Base-by-base conservation (phyloP, 2,888 invertebrate genomes). In the Corbicula japonica region DNA sequence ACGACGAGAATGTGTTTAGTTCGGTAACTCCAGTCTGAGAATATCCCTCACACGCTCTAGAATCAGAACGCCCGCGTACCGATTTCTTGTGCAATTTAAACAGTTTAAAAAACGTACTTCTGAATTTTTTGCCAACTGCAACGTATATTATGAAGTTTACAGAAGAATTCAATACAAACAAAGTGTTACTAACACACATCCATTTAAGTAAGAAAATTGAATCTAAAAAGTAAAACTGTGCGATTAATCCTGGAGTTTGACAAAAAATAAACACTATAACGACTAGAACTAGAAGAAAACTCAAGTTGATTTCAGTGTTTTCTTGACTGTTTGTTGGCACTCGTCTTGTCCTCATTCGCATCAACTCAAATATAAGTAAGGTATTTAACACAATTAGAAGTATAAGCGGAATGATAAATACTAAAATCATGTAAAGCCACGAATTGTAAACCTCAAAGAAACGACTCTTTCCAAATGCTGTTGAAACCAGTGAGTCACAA, bases 81-180 rank as follows among this genome's bases (percentile, higher is more conserved):
- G n/a, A n/a, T n/a, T n/a, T n/a, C n/a, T n/a, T n/a, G n/a, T n/a
- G n/a, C n/a, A n/a, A n/a, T 68, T 38, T 80, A 70, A 89, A 89
- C 12, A 87, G 77, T 34, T 88, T 88, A 35, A 90, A 65, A 48
- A 91, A 80, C 5, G 87, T 86, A 62, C 88, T 86, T 60, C 92
- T 72, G 79, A 92, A 92, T 46, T 87, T 86, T n/a, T 87, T 77
- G 4, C 91, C 91, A 44, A 92, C 90, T 4, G 90, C 88, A 21
- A 91, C 91, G 80, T 92, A 92, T 32, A 92, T 90, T 28, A 92
- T 86, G 79, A 92, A 92, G 75, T 92, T 92, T 12, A 92, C 89
- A 18, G 91, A 90, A 0, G 92, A 91, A 80, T 92, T 92, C 26
- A 91, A 78, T 28, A 91, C 88, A 76, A 91, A 89, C 6, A 91